Evolutionary conservation across 2,797 vertebrate species (phyloP), one percentile per base, ranked within the genome.

Genomic region (Lagodon rhomboides): DNA sequence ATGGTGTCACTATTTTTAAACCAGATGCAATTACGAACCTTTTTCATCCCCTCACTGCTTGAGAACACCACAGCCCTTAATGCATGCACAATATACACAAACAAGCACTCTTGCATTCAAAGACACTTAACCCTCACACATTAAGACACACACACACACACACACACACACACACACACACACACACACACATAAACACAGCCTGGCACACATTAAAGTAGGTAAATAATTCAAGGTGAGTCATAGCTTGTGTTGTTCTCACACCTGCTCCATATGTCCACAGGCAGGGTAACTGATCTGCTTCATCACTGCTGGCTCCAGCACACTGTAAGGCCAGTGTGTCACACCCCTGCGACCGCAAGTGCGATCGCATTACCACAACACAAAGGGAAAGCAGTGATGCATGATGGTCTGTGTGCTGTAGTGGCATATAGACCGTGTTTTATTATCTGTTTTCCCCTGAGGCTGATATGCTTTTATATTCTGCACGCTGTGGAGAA

Each of bases 241-340:
- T 82, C 73, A 61, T 53, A 71, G 73, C 73, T 47, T 51, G 47
- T 84, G 79, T 85, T 89, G 82, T 84, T 90, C 78, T 89, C 75
- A 87, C 89, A 93, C 91, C 89, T 94, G 89, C 80, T 87, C 75
- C 78, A 64, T 87, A 81, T 87, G 80, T 86, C 78, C 75, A 79
- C 63, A 58, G 49, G 74, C 70, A 60, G 13, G 51, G 77, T 82
- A 86, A 88, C 74, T 75, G 59, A 91, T 85, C 78, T 75, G 75
- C 75, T 69, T 82, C 86, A 82, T 80, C 56, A 70, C 53, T 75
- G 65, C 54, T 38, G 63, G 53, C 47, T 72, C 65, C 71, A 68
- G 59, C 63, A 66, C 68, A 64, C 58, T 61, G 50, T 60, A 47
- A 51, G 77, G 80, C 79, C 89, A 85, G 72, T 53, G 73, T 85